phyloP scores from a whole-genome alignment of 2,888 invertebrate species.

The Gortyna flavago region DNA sequence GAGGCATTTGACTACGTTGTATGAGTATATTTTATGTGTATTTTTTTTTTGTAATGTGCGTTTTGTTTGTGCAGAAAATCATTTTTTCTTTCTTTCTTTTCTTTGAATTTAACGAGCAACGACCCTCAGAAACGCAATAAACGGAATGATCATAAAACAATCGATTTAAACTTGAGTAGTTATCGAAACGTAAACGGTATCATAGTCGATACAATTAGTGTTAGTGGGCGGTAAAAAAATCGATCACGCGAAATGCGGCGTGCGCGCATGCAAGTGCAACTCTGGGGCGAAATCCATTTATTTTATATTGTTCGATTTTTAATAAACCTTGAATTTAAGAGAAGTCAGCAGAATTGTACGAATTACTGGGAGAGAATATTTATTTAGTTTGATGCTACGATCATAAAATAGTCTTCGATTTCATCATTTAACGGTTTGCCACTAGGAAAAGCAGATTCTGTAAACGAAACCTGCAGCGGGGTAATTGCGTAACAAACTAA shows the following conservation, averaged over 20 bases:
- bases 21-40: too few relatives aligned
- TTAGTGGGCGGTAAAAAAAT: conserved; percentile 50
- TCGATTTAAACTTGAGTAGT: conserved; percentile 23
- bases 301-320: conserved; percentile 19
- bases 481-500: too few relatives aligned
- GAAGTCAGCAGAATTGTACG: neutral
- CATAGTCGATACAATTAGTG: conserved; percentile 48
- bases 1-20: too few relatives aligned
- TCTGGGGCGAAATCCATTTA: conserved; percentile 38
- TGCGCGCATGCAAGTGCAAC: conserved; percentile 36
- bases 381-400: neutral
- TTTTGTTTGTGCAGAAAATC: too few relatives aligned
- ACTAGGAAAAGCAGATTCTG: neutral
- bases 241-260: conserved; percentile 51
- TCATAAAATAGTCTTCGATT: neutral
- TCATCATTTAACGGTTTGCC: neutral
- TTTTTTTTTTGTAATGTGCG: too few relatives aligned
- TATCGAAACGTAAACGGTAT: conserved; percentile 44
- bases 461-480: neutral
- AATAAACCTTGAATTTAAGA: conserved; percentile 12
- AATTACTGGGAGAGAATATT: neutral
- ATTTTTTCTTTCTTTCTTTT: too few relatives aligned
- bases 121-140: conserved; percentile 20
- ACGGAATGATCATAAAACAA: conserved; percentile 29
- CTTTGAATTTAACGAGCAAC: conserved; percentile 1